Evolutionary conservation across 2,113 vertebrate species (phyloP), one percentile per base, ranked within the genome.

Genomic region (Peromyscus leucopus): DNA sequence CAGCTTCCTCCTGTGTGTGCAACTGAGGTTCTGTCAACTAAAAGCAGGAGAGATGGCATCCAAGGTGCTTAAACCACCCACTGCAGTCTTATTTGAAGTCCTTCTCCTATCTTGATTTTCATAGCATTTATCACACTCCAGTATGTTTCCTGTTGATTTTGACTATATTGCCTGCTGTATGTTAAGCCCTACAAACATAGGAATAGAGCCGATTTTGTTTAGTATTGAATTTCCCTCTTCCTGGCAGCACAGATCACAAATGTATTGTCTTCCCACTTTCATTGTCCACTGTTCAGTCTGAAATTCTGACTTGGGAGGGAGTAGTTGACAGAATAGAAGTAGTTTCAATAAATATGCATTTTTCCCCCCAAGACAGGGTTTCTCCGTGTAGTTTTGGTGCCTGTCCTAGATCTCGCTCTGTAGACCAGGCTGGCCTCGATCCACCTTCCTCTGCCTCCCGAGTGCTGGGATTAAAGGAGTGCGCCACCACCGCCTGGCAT

Each of bases 81-180:
- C n/a, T 79, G 55, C 51, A 74, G 78, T 46, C 93, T 93, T 65
- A 95, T 85, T 78, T 94, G 74, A 96, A 78, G 36, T 87, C 28
- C 55, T n/a, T 97, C 95, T 97, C 83, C 55, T 65, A 46, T 67
- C 19, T 48, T 86, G 33, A 86, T 95, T 90, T 95, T 97, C 71
- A 84, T 86, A 67, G 83, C 61, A 93, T 71, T 83, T 69, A 87
- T 79, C 65, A 83, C 5, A 89, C 48, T 91, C 46, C 57, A 93
- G 39, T 96, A 15, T 95, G 74, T 82, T 95, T 95, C 42, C 59
- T 24, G 26, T 91, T 96, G 90, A 48, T 63, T 96, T 96, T 95
- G 36, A 55, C 76, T 86, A 24, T 85, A 51, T 86, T 96, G 26
- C 61, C 67, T 67, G 63, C 12, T 93, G 93, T 28, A 87, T 90